Evolutionary conservation across 2,888 invertebrate genomes (phyloP).

Genomic region (Eumerus sabulonum): DNA sequence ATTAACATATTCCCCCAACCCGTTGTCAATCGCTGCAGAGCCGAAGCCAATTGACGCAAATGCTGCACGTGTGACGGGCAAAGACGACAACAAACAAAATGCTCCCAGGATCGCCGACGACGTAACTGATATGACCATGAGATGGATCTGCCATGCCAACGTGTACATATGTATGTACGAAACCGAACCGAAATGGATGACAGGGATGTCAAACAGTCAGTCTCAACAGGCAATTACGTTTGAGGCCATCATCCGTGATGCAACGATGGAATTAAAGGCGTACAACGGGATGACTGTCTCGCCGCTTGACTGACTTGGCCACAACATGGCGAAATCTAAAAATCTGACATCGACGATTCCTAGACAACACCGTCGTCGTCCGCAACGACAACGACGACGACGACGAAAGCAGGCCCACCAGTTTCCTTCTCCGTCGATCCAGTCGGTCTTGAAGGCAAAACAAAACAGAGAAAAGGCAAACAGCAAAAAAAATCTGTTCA

Average conservation of each 20-base stretch:
- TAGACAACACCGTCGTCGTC: slow-evolving; percentile 26
- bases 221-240: slow-evolving; percentile 65
- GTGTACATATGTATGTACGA: neutral
- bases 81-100: slow-evolving; percentile 10
- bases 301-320: slow-evolving; percentile 12
- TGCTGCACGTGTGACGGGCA: slow-evolving; percentile 45
- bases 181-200: slow-evolving; percentile 55
- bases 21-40: slow-evolving; percentile 43
- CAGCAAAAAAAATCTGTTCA: slow-evolving; percentile 47
- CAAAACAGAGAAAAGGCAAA: too few relatives aligned
- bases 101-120: slow-evolving; percentile 14
- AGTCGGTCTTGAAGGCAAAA: too few relatives aligned
- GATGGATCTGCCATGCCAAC: slow-evolving; percentile 39
- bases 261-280: slow-evolving; percentile 50
- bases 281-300: slow-evolving; percentile 5
- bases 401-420: too few relatives aligned
- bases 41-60: slow-evolving; percentile 57
- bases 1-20: slow-evolving; percentile 61
- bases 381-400: too few relatives aligned
- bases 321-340: slow-evolving; percentile 33
- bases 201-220: slow-evolving; percentile 65
- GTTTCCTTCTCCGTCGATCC: too few relatives aligned
- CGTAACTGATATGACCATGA: slow-evolving; percentile 47
- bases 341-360: slow-evolving; percentile 39
- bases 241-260: slow-evolving; percentile 53